Evolutionary conservation across 2,888 invertebrate species (phyloP).

Genomic region (Tipula confusa): DNA sequence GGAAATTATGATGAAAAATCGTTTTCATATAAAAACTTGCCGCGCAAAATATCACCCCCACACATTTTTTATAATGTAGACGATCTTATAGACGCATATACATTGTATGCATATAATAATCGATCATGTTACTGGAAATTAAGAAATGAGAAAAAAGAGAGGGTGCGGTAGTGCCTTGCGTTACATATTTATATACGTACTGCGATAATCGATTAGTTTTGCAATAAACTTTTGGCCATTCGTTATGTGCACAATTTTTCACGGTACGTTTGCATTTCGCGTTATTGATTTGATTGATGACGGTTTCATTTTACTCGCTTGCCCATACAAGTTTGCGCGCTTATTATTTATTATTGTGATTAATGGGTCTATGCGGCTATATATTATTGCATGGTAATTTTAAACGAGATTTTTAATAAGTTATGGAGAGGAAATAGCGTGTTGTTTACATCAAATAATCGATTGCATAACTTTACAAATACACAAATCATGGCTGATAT

Average conservation of each 20-base stretch:
- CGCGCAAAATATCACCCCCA: not conserved
- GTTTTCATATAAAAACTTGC: not conserved
- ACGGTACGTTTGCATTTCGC: not conserved
- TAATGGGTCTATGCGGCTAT: not conserved
- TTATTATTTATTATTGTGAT: not conserved
- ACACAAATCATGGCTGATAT: not conserved
- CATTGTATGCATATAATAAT: not conserved
- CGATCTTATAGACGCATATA: not conserved
- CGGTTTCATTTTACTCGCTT: not conserved
- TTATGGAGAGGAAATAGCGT: not conserved
- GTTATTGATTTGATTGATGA: not conserved
- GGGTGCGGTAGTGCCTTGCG: not conserved
- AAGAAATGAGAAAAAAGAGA: not conserved
- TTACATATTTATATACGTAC: not conserved
- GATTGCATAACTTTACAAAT: not conserved
- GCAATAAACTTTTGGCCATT: not conserved
- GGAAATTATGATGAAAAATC: not conserved
- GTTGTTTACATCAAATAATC: not conserved
- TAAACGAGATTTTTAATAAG: not conserved
- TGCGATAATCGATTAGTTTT: not conserved
- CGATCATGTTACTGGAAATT: not conserved
- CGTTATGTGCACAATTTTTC: not conserved
- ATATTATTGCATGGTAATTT: not conserved
- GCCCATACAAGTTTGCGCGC: not conserved
- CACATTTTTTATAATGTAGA: not conserved